Conservation (phyloP, 2,888 invertebrate species). For the Mimachlamys varia region DNA sequence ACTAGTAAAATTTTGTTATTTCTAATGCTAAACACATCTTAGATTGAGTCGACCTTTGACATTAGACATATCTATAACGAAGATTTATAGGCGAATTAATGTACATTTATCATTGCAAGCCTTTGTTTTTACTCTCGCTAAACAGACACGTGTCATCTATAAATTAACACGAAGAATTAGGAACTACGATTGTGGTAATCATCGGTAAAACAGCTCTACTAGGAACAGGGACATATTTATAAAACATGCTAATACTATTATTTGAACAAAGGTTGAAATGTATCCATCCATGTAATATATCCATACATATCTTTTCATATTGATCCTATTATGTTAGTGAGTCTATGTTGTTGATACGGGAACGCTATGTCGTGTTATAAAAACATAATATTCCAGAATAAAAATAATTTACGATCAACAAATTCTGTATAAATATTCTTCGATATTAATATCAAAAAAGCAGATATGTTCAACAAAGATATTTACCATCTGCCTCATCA, state of each 20-base stretch:
- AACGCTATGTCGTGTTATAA: too few relatives aligned
- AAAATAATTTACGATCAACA: too few relatives aligned
- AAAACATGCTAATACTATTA: neutral
- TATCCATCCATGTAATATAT: neutral
- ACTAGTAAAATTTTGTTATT: neutral
- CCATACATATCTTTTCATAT: neutral
- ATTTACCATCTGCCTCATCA: too few relatives aligned
- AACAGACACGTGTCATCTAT: neutral
- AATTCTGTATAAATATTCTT: too few relatives aligned
- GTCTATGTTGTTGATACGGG: too few relatives aligned
- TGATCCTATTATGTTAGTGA: too few relatives aligned
- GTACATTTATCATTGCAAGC: slow-evolving; percentile 29
- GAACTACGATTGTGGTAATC: neutral
- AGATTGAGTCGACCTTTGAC: slow-evolving; percentile 8
- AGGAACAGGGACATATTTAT: neutral
- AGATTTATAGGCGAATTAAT: slow-evolving; percentile 27
- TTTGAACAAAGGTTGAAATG: neutral
- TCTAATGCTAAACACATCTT: slow-evolving; percentile 31
- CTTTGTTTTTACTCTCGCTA: neutral
- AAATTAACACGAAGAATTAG: neutral
- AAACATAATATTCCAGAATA: too few relatives aligned
- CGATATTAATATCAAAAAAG: too few relatives aligned
- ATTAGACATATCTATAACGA: slow-evolving; percentile 19
- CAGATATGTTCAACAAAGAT: too few relatives aligned
- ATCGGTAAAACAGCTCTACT: neutral